Evolutionary conservation across 1,140 invertebrate species (phyloP).

Genomic region (Zaprionus tsacasi): DNA sequence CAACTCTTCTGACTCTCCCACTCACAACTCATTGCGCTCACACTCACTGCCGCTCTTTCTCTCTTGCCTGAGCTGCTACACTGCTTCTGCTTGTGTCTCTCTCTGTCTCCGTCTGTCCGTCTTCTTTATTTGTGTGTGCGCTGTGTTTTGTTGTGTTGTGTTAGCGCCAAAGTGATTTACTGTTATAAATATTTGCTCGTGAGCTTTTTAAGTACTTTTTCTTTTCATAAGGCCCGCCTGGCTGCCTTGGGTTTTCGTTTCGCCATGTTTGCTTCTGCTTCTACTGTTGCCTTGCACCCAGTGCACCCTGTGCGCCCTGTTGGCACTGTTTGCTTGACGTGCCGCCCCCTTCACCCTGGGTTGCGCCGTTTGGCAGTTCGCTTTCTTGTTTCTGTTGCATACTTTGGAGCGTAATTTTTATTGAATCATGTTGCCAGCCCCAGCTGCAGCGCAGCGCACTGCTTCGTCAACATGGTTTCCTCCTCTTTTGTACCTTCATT

Average conservation of each 20-base stretch:
- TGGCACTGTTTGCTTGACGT: slow-evolving; percentile 37
- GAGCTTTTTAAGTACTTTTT: slow-evolving; percentile 82
- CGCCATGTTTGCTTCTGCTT: slow-evolving; percentile 62
- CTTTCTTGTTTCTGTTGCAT: slow-evolving; percentile 73
- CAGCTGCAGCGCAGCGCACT: slow-evolving; percentile 8
- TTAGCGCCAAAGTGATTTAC: slow-evolving; percentile 81
- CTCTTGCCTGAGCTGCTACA: slow-evolving; percentile 24
- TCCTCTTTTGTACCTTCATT: slow-evolving; percentile 51
- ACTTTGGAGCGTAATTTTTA: slow-evolving; percentile 81
- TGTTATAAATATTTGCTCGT: slow-evolving; percentile 82
- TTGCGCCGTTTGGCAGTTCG: slow-evolving; percentile 21
- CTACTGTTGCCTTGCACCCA: neutral
- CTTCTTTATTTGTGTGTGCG: slow-evolving; percentile 15
- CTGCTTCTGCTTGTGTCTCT: slow-evolving; percentile 5
- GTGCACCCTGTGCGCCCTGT: slow-evolving; percentile 23
- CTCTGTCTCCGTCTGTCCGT: neutral
- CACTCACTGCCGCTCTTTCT: neutral
- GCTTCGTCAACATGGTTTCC: slow-evolving; percentile 40
- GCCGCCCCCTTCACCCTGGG: slow-evolving; percentile 10
- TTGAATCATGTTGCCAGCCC: slow-evolving; percentile 74
- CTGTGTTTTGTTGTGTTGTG: slow-evolving; percentile 33
- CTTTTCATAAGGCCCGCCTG: slow-evolving; percentile 50
- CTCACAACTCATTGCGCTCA: slow-evolving; percentile 14
- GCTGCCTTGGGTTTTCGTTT: slow-evolving; percentile 54
- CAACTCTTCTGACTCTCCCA: neutral